Percentiles rank a stretch among this genome's conserved stretches.
Evolutionary conservation across 2,888 invertebrate genomes (phyloP).

Genomic region (Volucella bombylans): DNA sequence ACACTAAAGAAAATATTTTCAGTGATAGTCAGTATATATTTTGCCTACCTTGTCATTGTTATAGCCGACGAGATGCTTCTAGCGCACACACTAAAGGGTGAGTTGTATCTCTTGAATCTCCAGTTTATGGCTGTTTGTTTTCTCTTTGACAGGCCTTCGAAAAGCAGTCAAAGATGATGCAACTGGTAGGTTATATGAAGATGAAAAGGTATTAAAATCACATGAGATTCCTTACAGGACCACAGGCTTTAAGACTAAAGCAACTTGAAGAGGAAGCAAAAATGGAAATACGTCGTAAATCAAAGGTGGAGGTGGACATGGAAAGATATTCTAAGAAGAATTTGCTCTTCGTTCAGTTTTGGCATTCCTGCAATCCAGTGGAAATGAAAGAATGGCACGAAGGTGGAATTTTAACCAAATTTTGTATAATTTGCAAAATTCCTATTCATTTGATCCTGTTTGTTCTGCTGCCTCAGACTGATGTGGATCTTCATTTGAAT

Average conservation of each 20-base stretch:
- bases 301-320: not conserved
- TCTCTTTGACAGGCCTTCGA: constrained; percentile 10
- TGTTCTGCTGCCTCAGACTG: constrained; percentile 84
- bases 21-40: constrained; percentile 75
- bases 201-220: not conserved
- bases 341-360: constrained; percentile 71
- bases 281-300: constrained; percentile 36
- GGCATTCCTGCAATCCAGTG: constrained; percentile 63
- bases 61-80: constrained; percentile 76
- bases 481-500: constrained; percentile 82
- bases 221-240: not conserved
- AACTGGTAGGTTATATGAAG: not conserved
- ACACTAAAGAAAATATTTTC: constrained; percentile 28
- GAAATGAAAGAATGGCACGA: constrained; percentile 64
- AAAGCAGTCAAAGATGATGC: constrained; percentile 15
- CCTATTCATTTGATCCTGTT: constrained; percentile 84
- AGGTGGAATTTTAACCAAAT: not conserved
- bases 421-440: constrained; percentile 79
- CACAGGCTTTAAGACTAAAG: not conserved
- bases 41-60: constrained; percentile 75
- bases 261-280: constrained; percentile 40
- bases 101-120: not conserved
- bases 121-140: not conserved
- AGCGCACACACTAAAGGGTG: constrained; percentile 68
- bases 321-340: not conserved